These are phyloP conservation scores for Karalla daura DNA, from an alignment of 2,797 vertebrate genomes.

Conservation along the genomic window DNA sequence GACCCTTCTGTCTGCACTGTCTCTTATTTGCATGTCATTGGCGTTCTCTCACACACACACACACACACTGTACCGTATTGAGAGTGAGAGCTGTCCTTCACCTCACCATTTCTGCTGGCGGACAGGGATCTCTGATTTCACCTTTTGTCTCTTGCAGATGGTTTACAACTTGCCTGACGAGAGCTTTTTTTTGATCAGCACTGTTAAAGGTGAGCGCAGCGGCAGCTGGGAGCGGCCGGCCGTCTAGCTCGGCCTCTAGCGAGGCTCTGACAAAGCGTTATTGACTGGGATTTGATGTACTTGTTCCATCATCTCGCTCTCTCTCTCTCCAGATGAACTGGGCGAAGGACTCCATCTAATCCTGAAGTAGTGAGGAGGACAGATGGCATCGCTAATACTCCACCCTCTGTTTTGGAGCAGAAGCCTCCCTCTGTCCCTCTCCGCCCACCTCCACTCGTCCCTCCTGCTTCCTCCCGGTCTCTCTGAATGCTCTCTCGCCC, in stretches of 20 bases:
- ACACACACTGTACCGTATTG: neutral
- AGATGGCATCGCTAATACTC: slow-evolving; percentile 73
- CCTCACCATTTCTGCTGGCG: neutral
- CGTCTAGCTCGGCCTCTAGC: neutral
- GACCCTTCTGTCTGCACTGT: slow-evolving; percentile 1
- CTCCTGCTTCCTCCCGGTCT: slow-evolving; percentile 62
- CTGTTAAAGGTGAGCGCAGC: slow-evolving; percentile 88
- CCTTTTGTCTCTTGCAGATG: slow-evolving; percentile 82
- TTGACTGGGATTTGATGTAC: slow-evolving; percentile 24
- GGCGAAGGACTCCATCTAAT: slow-evolving; percentile 88
- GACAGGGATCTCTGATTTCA: neutral
- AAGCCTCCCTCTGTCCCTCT: slow-evolving; percentile 73
- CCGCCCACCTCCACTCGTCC: slow-evolving; percentile 66
- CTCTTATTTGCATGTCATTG: slow-evolving; percentile 56
- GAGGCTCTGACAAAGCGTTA: neutral
- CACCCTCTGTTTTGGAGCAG: slow-evolving; percentile 75
- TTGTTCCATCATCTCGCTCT: neutral
- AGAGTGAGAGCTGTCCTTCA: neutral
- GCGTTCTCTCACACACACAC: neutral
- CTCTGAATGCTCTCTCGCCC: slow-evolving; percentile 55
- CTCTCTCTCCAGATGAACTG: slow-evolving; percentile 86
- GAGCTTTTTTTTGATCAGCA: slow-evolving; percentile 94
- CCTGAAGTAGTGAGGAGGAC: slow-evolving; percentile 76
- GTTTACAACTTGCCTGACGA: slow-evolving; percentile 96
- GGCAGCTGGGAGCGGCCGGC: neutral